phyloP scores from a whole-genome alignment of 2,797 vertebrate species.

The Melopsittacus undulatus region DNA sequence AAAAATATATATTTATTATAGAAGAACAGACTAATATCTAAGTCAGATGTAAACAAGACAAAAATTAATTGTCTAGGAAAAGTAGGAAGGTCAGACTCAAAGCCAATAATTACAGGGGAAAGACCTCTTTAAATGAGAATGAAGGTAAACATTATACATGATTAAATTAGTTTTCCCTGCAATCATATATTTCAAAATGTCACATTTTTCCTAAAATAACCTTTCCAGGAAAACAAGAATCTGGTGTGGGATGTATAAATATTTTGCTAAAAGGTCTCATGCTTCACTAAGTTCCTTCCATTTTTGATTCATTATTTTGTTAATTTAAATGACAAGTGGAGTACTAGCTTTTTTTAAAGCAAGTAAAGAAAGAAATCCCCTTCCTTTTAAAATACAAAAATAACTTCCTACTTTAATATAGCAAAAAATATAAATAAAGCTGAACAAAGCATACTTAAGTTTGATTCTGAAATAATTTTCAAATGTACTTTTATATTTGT shows the following conservation, averaged over 20 bases:
- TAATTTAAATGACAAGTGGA: constrained; percentile 40
- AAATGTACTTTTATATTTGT: not conserved
- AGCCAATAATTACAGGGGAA: constrained; percentile 47
- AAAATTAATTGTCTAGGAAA: constrained; percentile 20
- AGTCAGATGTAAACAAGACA: not conserved
- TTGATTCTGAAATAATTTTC: not conserved
- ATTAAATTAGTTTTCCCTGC: constrained; percentile 60
- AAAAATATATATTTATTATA: not conserved
- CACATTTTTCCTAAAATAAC: constrained; percentile 64
- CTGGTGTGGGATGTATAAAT: constrained; percentile 48
- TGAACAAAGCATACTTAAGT: not conserved
- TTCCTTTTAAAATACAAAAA: constrained; percentile 1
- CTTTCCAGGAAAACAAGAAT: constrained; percentile 61
- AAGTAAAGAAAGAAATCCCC: not conserved
- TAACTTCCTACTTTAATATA: not conserved
- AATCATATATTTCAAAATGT: constrained; percentile 60
- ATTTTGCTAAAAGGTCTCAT: constrained; percentile 63
- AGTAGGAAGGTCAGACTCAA: not conserved
- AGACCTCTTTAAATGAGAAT: constrained; percentile 50
- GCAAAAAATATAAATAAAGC: not conserved
- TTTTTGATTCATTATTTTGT: constrained; percentile 66
- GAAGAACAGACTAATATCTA: not conserved
- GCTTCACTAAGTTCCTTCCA: constrained; percentile 18
- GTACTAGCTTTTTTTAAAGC: not conserved
- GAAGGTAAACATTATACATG: constrained; percentile 47